Percentiles rank a stretch among this genome's conserved stretches.
These are phyloP conservation scores for Aphis gossypii DNA, from an alignment of 1,140 invertebrate genomes.

Conservation along the genomic window DNA sequence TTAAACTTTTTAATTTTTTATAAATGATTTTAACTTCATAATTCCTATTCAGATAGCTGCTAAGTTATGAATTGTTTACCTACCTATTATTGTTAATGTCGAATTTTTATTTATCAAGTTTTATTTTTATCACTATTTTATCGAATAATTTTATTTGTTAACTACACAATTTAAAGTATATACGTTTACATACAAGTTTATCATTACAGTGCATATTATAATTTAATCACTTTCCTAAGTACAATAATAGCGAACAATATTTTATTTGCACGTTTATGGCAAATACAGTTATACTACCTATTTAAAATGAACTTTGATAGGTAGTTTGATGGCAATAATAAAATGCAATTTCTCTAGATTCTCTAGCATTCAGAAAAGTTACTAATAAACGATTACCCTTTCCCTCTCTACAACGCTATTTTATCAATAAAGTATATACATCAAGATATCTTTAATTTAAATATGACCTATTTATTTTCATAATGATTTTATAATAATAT, in stretches of 20 bases:
- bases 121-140: neutral
- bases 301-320: neutral
- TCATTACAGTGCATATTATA: neutral
- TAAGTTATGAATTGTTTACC: neutral
- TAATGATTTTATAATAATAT: neutral
- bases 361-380: neutral
- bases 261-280: neutral
- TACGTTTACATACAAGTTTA: neutral
- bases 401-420: neutral
- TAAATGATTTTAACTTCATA: neutral
- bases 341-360: neutral
- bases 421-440: neutral
- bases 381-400: neutral
- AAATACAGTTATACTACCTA: neutral
- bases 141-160: neutral
- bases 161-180: neutral
- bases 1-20: neutral
- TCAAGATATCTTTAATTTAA: neutral
- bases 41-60: neutral
- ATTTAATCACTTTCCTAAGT: neutral
- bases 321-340: neutral
- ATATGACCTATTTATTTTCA: conserved; percentile 5
- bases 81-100: neutral
- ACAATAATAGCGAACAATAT: neutral
- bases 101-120: neutral